Evolutionary conservation across 2,113 vertebrate genomes (phyloP).

Genomic region (Origma solitaria): DNA sequence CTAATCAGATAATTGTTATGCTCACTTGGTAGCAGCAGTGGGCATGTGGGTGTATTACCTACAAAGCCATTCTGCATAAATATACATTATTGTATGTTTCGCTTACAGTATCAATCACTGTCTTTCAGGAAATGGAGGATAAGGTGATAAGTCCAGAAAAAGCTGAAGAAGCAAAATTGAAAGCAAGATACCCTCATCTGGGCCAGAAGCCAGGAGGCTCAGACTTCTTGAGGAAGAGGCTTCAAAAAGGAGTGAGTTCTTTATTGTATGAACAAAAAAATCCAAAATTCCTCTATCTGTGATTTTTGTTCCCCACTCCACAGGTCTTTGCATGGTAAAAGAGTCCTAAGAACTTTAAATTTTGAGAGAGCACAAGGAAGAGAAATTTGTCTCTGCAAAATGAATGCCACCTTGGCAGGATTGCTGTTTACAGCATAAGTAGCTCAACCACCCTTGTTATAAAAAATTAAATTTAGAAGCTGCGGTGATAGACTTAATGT

Average conservation of each 20-base stretch:
- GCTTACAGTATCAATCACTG: background rate
- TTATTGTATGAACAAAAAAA: background rate
- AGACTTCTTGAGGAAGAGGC: conserved; percentile 93
- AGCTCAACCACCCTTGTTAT: background rate
- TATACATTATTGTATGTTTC: background rate
- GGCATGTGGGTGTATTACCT: background rate
- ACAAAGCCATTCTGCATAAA: background rate
- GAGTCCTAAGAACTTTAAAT: background rate
- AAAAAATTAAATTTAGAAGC: background rate
- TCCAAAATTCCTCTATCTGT: background rate
- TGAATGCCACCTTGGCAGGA: background rate
- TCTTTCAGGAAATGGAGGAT: conserved; percentile 87
- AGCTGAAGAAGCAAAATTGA: conserved; percentile 94
- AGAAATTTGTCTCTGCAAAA: background rate
- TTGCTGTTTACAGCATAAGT: background rate
- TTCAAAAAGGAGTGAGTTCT: conserved; percentile 93
- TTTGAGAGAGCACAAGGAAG: background rate
- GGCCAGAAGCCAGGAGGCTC: conserved; percentile 94
- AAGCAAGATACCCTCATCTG: conserved; percentile 92
- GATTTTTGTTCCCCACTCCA: background rate
- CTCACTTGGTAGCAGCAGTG: background rate
- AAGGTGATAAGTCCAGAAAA: conserved; percentile 92
- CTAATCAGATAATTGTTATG: background rate
- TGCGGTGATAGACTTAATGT: background rate
- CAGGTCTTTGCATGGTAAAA: background rate